phyloP scores from a whole-genome alignment of 1,140 invertebrate species.

The Drosophila baimaii region DNA sequence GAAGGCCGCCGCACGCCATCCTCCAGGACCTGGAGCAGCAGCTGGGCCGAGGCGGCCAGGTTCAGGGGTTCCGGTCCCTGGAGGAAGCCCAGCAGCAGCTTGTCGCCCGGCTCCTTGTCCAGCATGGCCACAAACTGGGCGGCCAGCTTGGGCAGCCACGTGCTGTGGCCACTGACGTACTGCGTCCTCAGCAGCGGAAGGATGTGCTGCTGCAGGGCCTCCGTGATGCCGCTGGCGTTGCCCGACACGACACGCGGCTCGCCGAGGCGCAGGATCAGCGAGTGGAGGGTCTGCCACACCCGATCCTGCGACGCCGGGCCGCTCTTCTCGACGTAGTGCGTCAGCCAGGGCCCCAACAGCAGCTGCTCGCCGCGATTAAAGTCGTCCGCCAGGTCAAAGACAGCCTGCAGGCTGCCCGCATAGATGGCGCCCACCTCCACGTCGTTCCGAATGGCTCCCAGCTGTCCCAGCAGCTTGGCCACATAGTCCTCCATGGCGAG shows the following conservation, averaged over 20 bases:
- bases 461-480: constrained; percentile 67
- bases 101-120: constrained; percentile 30
- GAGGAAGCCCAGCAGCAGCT: constrained; percentile 49
- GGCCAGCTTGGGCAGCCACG: constrained; percentile 69
- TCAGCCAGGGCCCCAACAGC: constrained; percentile 72
- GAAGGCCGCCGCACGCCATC: background rate
- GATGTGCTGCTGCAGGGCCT: constrained; percentile 68
- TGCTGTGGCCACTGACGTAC: constrained; percentile 58
- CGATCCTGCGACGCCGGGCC: constrained; percentile 75
- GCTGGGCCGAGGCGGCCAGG: constrained; percentile 63
- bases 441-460: constrained; percentile 65
- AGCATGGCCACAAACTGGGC: constrained; percentile 62
- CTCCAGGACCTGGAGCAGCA: constrained; percentile 62
- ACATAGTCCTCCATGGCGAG: constrained; percentile 66
- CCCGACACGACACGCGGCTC: constrained; percentile 5
- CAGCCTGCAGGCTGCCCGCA: constrained; percentile 47
- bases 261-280: constrained; percentile 50
- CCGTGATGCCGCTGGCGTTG: constrained; percentile 31
- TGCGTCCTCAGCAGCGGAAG: constrained; percentile 71
- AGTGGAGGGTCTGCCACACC: constrained; percentile 67
- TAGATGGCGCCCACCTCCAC: constrained; percentile 59
- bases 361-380: constrained; percentile 73
- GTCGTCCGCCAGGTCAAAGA: constrained; percentile 69
- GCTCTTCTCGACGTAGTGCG: constrained; percentile 70
- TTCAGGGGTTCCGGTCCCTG: constrained; percentile 54